Percentiles rank a stretch among this genome's conserved stretches.
These are phyloP conservation scores for Eupithecia dodoneata DNA, from an alignment of 2,888 invertebrate species.

Conservation along the genomic window DNA sequence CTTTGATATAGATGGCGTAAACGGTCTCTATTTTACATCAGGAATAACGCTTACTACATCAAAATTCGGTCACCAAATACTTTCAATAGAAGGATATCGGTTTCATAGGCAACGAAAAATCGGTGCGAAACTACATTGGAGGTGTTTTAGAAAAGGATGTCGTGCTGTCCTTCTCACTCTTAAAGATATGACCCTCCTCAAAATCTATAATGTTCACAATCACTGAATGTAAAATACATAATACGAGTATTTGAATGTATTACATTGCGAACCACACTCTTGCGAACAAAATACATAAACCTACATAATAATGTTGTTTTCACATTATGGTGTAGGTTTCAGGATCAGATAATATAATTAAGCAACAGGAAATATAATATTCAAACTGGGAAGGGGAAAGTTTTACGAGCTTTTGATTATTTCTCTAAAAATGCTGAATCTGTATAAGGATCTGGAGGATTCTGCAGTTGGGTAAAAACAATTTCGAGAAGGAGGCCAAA, in stretches of 20 bases:
- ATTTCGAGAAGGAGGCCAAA: no score
- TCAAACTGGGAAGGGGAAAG: background rate
- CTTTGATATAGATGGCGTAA: background rate
- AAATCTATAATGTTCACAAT: conserved; percentile 15
- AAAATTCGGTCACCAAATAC: background rate
- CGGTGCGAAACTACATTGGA: conserved; percentile 37
- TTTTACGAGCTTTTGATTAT: background rate
- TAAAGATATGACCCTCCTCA: conserved; percentile 9
- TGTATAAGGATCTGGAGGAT: no score
- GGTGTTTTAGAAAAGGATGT: conserved; percentile 26
- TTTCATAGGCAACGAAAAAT: background rate
- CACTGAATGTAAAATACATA: background rate
- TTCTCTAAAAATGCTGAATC: background rate
- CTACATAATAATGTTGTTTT: background rate
- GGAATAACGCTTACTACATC: background rate
- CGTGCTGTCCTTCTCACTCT: conserved; percentile 17
- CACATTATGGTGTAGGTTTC: background rate
- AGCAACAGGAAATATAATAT: background rate
- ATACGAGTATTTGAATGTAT: background rate
- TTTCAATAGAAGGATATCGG: conserved; percentile 1
- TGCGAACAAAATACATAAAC: background rate
- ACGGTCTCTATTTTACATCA: background rate
- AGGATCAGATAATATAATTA: background rate
- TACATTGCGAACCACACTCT: background rate
- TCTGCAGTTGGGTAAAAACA: no score